Base-by-base conservation (phyloP, 2,888 invertebrate species). In the Crocallis elinguaria region DNA sequence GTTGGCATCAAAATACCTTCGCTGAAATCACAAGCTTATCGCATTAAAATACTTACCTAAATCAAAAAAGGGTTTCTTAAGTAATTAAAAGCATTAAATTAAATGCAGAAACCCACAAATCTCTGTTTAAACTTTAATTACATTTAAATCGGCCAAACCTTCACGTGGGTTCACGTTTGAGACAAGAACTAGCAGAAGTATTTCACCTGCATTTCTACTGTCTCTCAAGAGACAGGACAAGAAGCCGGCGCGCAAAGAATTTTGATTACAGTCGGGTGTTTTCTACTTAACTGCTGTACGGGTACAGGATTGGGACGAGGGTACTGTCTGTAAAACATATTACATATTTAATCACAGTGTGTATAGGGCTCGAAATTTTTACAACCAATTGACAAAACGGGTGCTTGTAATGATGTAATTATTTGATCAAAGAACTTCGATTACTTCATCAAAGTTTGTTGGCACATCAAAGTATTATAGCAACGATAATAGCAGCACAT, bases 191-290 rank as follows among this genome's bases (percentile, higher is more conserved):
- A 41, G 13, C 37, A 23, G 16, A 37, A 39, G 44, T 25, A 33
- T 39, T 51, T 16, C 44, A 51, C 51, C 45, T 51, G 51, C 45
- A 45, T 45, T 51, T 29, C 45, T 14, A 17, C 11, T 17, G 49
- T 42, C 37, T 43, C 11, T 11, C 17, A 12, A 23, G 19, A 33
- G 42, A 30, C 43, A 25, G 50, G 43, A 32, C 50, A 38, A 42
- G 41, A 44, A 51, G 46, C 36, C 30, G 51, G 35, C 41, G 7
- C 41, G 46, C 30, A 23, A 30, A 41, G 53, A 53, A 53, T 53
- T 42, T 48, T 48, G 53, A 48, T 53, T 48, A 42, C 32, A 37
- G 27, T 11, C 14, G 12, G 42, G 35, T 41, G 39, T 52, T 45
- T 36, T 35, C 46, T 45, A 33, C 32, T 42, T 51, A 46, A 42